A percentile compares a stretch with the other conserved stretches of the same genome.
These are phyloP conservation scores for Notarius quadriscutis DNA, from an alignment of 2,113 vertebrate species.

Conservation along the genomic window DNA sequence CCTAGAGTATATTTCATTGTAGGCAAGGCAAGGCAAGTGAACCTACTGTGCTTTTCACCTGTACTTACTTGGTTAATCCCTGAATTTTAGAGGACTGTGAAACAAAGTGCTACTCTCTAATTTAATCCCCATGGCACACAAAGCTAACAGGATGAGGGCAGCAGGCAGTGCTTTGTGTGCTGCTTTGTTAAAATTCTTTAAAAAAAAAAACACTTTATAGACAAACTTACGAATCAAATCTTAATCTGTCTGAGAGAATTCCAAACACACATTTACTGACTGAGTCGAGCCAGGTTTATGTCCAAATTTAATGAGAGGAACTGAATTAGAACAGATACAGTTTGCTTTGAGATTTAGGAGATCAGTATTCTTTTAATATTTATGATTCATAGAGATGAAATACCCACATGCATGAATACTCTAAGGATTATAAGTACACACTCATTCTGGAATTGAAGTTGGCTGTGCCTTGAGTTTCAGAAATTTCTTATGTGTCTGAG, in stretches of 20 bases:
- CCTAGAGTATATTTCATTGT: background rate
- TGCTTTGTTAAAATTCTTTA: background rate
- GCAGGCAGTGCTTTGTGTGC: background rate
- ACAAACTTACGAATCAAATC: background rate
- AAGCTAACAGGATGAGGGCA: background rate
- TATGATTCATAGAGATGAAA: constrained; percentile 8
- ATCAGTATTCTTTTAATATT: constrained; percentile 11
- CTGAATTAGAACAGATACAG: background rate
- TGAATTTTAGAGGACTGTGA: background rate
- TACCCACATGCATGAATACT: background rate
- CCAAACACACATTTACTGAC: background rate
- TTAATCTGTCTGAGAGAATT: background rate
- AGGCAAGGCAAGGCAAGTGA: background rate
- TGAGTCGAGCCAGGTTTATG: background rate
- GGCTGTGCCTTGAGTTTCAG: constrained; percentile 2
- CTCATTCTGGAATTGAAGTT: background rate
- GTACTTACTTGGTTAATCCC: background rate
- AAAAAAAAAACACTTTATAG: background rate
- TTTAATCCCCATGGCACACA: background rate
- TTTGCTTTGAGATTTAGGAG: constrained; percentile 12
- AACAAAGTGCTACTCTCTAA: background rate
- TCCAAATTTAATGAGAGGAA: constrained; percentile 3
- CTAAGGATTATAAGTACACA: background rate
- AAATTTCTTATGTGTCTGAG: too few species aligned
- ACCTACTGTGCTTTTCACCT: background rate